These are phyloP conservation scores for Caenorhabditis sulstoni DNA, from an alignment of 2,888 invertebrate genomes.

Conservation along the genomic window DNA sequence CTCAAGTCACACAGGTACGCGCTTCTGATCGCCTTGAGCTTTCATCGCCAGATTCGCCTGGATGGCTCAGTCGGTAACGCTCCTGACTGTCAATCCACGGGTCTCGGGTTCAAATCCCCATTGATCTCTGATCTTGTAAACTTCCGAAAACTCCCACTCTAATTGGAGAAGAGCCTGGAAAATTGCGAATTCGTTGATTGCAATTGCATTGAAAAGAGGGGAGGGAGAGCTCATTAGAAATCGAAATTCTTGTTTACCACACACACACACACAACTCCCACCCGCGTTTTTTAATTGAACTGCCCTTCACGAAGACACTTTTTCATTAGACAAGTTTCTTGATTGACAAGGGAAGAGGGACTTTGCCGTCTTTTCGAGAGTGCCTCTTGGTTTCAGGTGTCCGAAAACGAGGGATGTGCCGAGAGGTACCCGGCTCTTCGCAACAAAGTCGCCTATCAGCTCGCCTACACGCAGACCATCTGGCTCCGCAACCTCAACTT, in stretches of 20 bases:
- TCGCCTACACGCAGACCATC: conserved; percentile 65
- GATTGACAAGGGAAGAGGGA: conserved; percentile 10
- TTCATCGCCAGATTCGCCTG: no score
- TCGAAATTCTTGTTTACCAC: background rate
- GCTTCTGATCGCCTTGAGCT: no score
- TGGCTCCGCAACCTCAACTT: conserved; percentile 71
- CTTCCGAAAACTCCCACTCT: no score
- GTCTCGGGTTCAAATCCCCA: no score
- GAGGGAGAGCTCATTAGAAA: no score
- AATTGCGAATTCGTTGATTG: no score
- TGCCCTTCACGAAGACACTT: background rate
- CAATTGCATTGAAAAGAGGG: conserved; percentile 3
- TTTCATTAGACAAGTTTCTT: conserved; percentile 21
- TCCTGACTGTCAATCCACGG: no score
- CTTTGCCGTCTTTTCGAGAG: background rate
- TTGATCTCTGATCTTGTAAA: no score
- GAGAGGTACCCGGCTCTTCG: conserved; percentile 64
- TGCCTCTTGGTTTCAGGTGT: conserved; percentile 65
- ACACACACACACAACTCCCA: no score
- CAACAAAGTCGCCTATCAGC: conserved; percentile 67
- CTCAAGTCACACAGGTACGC: conserved; percentile 68
- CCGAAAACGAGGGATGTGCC: conserved; percentile 71
- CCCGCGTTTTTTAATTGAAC: background rate
- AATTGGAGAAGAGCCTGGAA: no score
- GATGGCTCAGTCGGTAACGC: no score